Evolutionary conservation across 2,888 invertebrate species (phyloP).

Genomic region (Troides oblongomaculatus): DNA sequence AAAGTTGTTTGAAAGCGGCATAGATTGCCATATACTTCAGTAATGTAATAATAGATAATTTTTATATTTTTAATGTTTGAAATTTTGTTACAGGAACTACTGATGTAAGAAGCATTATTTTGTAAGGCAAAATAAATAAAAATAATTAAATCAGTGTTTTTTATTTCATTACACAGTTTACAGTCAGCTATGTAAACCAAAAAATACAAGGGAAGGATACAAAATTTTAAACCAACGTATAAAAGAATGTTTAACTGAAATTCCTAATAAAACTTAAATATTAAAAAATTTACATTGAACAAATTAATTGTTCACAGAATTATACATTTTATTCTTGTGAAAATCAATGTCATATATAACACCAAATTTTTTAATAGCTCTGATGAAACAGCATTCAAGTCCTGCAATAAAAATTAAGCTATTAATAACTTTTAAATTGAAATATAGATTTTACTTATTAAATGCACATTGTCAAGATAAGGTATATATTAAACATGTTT

Average conservation of each 20-base stretch:
- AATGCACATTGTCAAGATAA: too few relatives aligned
- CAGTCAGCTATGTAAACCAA: constrained; percentile 11
- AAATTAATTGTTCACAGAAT: neutral
- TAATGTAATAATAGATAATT: neutral
- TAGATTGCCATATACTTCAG: neutral
- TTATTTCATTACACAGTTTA: constrained; percentile 9
- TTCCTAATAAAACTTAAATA: neutral
- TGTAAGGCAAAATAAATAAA: constrained; percentile 42
- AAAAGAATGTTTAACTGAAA: neutral
- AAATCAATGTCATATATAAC: neutral
- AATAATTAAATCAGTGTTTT: constrained; percentile 22
- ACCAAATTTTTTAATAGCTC: neutral
- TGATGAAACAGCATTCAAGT: neutral
- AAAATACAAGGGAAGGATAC: constrained; percentile 5
- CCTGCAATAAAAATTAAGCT: neutral
- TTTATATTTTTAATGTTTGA: constrained; percentile 3
- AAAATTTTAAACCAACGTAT: neutral
- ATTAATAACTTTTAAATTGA: too few relatives aligned
- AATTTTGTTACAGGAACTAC: constrained; percentile 73
- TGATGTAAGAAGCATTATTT: constrained; percentile 37
- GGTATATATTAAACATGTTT: too few relatives aligned
- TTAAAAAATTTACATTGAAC: neutral
- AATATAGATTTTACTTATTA: too few relatives aligned
- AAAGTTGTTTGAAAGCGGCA: too few relatives aligned
- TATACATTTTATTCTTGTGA: neutral